These are phyloP conservation scores for Triplophysa dalaica DNA, from an alignment of 2,113 vertebrate genomes.

Conservation along the genomic window DNA sequence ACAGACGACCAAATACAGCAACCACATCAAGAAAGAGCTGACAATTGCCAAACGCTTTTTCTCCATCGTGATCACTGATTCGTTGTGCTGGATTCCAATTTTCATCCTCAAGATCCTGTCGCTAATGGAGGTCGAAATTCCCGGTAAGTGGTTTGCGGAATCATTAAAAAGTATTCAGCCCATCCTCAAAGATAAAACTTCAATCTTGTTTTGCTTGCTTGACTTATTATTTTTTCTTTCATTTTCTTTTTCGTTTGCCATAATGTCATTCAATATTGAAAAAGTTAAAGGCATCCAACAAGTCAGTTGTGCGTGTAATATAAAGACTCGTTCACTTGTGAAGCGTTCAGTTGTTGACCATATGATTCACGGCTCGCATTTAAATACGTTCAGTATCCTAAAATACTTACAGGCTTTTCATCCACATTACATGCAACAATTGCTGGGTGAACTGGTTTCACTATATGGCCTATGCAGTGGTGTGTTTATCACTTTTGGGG, in stretches of 20 bases:
- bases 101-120: conserved; percentile 96
- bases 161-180: neutral
- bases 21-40: conserved; percentile 93
- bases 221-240: neutral
- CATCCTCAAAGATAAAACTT: too few relatives aligned
- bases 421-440: neutral
- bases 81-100: conserved; percentile 96
- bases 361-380: neutral
- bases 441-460: neutral
- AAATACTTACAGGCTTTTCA: neutral
- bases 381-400: neutral
- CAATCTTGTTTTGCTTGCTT: too few relatives aligned
- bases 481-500: too few relatives aligned
- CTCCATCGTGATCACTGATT: conserved; percentile 96
- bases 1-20: conserved; percentile 87
- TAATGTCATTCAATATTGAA: neutral
- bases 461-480: neutral
- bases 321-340: too few relatives aligned
- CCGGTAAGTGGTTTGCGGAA: conserved; percentile 71
- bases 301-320: neutral
- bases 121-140: conserved; percentile 92
- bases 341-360: neutral
- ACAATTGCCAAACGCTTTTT: conserved; percentile 95
- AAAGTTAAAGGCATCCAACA: neutral
- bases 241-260: neutral